Evolutionary conservation across 2,797 vertebrate genomes (phyloP).

Genomic region (Falco novaeseelandiae): DNA sequence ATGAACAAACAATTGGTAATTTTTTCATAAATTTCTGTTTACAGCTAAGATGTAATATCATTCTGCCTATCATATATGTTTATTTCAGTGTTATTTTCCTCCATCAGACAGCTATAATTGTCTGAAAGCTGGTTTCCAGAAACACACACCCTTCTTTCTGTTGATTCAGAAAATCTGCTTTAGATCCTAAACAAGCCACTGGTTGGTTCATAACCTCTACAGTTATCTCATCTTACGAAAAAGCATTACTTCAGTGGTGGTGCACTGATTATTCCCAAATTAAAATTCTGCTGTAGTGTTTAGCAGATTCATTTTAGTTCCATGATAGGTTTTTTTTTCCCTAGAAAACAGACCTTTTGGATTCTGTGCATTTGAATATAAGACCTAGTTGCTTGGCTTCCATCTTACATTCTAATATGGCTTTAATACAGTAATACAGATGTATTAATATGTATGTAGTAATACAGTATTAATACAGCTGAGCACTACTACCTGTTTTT

Average conservation of each 20-base stretch:
- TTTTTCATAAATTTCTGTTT: slow-evolving; percentile 3
- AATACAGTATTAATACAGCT: neutral
- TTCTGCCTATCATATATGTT: neutral
- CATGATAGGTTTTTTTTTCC: neutral
- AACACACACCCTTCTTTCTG: neutral
- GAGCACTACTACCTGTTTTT: neutral
- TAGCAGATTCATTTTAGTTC: neutral
- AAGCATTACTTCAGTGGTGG: neutral
- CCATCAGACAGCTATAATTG: neutral
- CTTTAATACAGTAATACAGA: neutral
- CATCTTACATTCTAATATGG: neutral
- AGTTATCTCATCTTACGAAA: neutral
- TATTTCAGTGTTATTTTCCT: neutral
- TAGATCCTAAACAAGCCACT: neutral
- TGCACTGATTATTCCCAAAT: neutral
- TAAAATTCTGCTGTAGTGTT: neutral
- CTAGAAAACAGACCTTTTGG: neutral
- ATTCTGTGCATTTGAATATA: neutral
- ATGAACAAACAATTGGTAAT: slow-evolving; percentile 87
- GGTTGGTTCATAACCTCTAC: neutral
- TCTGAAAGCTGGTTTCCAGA: neutral
- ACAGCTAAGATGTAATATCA: neutral
- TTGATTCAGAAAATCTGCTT: neutral
- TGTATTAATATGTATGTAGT: too few relatives aligned
- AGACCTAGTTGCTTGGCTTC: neutral